A percentile compares a stretch with the other conserved stretches of the same genome.
Conservation (phyloP, 2,113 vertebrate species). For the Actenoides lindsayi region DNA sequence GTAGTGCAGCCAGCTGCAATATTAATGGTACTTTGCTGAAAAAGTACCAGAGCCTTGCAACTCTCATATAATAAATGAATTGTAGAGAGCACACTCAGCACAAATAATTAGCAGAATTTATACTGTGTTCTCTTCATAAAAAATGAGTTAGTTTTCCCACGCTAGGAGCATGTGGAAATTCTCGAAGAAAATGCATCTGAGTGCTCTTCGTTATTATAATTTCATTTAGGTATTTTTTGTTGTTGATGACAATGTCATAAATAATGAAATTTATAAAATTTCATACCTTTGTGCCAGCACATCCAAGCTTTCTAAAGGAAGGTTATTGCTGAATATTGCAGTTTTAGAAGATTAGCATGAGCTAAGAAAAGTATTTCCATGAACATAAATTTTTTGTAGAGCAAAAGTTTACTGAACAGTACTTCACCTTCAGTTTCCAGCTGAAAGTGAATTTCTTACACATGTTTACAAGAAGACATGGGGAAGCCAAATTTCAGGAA, state of each 20-base stretch:
- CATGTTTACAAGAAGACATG: not conserved
- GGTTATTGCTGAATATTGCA: not conserved
- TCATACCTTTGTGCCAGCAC: not conserved
- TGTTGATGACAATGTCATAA: not conserved
- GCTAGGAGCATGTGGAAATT: not conserved
- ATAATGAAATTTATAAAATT: not conserved
- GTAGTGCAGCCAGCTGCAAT: not conserved
- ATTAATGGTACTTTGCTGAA: not conserved
- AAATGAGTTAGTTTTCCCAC: constrained; percentile 21
- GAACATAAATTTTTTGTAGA: not conserved
- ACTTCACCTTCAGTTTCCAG: not conserved
- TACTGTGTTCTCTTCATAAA: not conserved
- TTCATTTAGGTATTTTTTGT: not conserved
- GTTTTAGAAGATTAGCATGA: not conserved
- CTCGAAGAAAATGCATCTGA: not conserved
- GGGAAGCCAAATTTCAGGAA: not conserved
- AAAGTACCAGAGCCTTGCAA: not conserved
- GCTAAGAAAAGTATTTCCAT: not conserved
- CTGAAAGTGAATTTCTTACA: constrained; percentile 20
- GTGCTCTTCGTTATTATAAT: not conserved
- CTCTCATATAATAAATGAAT: not conserved
- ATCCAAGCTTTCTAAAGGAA: not conserved
- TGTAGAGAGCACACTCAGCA: constrained; percentile 4
- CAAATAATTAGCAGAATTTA: constrained; percentile 14
- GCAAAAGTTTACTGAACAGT: not conserved